A percentile compares a stretch with the other conserved stretches of the same genome.
Conservation (phyloP, 2,888 invertebrate genomes). For the Cosmia pyralina region DNA sequence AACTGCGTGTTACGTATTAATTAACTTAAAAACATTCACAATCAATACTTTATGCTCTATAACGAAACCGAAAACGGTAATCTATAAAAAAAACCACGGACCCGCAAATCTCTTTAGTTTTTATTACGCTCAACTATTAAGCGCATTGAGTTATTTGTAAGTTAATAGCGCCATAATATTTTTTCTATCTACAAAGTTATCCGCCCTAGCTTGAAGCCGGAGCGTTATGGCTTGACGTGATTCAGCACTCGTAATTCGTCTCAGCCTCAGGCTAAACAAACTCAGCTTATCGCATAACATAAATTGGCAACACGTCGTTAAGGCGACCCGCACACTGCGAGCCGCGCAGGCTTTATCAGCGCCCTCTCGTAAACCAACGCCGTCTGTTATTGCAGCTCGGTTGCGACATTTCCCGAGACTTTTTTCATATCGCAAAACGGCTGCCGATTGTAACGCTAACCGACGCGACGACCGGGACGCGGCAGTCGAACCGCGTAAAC, state of each 20-base stretch:
- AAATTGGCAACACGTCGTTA: conserved; percentile 90
- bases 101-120: conserved; percentile 17
- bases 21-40: background rate
- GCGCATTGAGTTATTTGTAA: conserved; percentile 40
- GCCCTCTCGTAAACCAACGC: conserved; percentile 87
- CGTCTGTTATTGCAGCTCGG: conserved; percentile 85
- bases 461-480: conserved; percentile 74
- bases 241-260: conserved; percentile 82
- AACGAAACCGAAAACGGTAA: background rate
- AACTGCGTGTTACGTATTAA: conserved; percentile 8
- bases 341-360: conserved; percentile 84
- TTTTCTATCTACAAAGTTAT: conserved; percentile 66
- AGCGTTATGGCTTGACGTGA: conserved; percentile 75
- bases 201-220: conserved; percentile 65
- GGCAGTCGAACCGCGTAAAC: conserved; percentile 81
- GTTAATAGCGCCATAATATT: conserved; percentile 58
- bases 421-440: conserved; percentile 86
- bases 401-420: conserved; percentile 83
- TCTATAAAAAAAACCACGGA: background rate
- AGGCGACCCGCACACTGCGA: conserved; percentile 85
- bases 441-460: conserved; percentile 75
- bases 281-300: conserved; percentile 88
- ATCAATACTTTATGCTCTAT: background rate
- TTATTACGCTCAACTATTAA: conserved; percentile 23
- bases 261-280: conserved; percentile 86